Percentiles rank a stretch among this genome's conserved stretches.
These are phyloP conservation scores for Eriosoma lanigerum DNA, from an alignment of 1,140 invertebrate species.

Conservation along the genomic window DNA sequence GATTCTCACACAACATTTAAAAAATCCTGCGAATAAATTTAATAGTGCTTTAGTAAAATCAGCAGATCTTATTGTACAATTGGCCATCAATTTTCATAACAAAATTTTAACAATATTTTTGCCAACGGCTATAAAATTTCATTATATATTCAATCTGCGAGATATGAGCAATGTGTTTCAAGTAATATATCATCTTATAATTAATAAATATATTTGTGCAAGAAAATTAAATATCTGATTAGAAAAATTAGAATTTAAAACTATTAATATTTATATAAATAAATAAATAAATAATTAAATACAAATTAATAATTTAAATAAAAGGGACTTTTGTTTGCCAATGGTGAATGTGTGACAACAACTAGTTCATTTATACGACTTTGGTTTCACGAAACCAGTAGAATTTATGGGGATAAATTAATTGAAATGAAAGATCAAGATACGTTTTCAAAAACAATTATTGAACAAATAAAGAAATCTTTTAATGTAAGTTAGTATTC, in stretches of 20 bases:
- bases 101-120: slow-evolving; percentile 76
- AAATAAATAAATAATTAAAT: too few species aligned
- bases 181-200: slow-evolving; percentile 59
- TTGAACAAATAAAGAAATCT: slow-evolving; percentile 80
- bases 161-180: slow-evolving; percentile 90
- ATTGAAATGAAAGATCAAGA: slow-evolving; percentile 71
- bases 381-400: slow-evolving; percentile 85
- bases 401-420: slow-evolving; percentile 90
- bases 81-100: slow-evolving; percentile 76
- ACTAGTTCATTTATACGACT: slow-evolving; percentile 73
- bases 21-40: slow-evolving; percentile 70
- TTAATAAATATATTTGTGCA: background rate
- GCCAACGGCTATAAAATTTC: slow-evolving; percentile 92
- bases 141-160: slow-evolving; percentile 90
- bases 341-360: slow-evolving; percentile 72
- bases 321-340: slow-evolving; percentile 86
- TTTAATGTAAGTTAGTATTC: slow-evolving; percentile 67
- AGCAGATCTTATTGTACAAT: slow-evolving; percentile 66
- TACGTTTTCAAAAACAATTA: slow-evolving; percentile 72
- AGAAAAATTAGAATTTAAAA: background rate
- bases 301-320: too few species aligned
- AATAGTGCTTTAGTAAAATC: slow-evolving; percentile 64
- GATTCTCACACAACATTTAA: slow-evolving; percentile 78
- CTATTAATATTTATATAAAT: background rate
- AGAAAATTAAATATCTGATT: background rate